phyloP scores from a whole-genome alignment of 2,888 invertebrate species.

The Brachyopa scutellaris region DNA sequence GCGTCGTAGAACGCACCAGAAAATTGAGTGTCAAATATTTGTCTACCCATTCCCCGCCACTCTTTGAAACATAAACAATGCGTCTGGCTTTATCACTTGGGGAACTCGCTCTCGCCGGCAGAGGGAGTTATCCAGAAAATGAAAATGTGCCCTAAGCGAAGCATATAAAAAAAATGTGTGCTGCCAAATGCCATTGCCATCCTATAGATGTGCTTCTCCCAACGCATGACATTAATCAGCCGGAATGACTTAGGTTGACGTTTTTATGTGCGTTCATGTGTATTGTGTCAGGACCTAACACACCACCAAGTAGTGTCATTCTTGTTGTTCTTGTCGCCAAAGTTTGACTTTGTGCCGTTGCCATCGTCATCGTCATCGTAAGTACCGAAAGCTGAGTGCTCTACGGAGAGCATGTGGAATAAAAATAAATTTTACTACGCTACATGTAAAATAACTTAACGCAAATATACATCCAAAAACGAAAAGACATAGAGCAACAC shows the following conservation, averaged over 20 bases:
- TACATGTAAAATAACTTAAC: conserved; percentile 68
- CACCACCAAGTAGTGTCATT: conserved; percentile 36
- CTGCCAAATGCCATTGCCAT: conserved; percentile 28
- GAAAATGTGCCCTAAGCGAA: conserved; percentile 11
- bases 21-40: conserved; percentile 59
- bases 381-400: conserved; percentile 55
- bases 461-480: conserved; percentile 17
- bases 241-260: conserved; percentile 68
- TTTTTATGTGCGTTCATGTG: conserved; percentile 67
- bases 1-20: conserved; percentile 20
- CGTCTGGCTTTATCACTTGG: conserved; percentile 59
- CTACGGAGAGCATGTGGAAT: conserved; percentile 47
- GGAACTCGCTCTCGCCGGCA: neutral
- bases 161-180: conserved; percentile 32
- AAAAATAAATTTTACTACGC: conserved; percentile 68
- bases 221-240: conserved; percentile 66
- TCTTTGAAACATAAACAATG: conserved; percentile 11
- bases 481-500: neutral
- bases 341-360: neutral
- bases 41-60: conserved; percentile 2
- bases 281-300: conserved; percentile 56
- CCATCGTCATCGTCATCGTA: conserved; percentile 30
- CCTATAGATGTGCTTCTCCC: conserved; percentile 39
- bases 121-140: neutral
- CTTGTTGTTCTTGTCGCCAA: neutral